Percentiles rank a stretch among this genome's conserved stretches.
These are phyloP conservation scores for Limonius californicus DNA, from an alignment of 1,140 invertebrate species.

Conservation along the genomic window DNA sequence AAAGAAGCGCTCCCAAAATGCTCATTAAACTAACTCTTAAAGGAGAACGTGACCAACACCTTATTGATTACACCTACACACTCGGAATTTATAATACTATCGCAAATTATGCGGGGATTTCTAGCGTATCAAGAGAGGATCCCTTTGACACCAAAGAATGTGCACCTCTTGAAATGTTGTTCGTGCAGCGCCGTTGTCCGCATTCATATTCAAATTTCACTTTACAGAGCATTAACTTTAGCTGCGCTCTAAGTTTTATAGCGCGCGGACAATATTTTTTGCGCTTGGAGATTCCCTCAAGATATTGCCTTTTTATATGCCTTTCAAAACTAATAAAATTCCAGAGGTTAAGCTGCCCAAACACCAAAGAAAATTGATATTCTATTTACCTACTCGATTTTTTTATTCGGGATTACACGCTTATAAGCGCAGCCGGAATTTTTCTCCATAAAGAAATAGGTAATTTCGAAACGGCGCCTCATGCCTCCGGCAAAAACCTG, in stretches of 20 bases:
- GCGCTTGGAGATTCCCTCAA: background rate
- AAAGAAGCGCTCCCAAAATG: slow-evolving; percentile 13
- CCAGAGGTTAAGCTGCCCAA: slow-evolving; percentile 1
- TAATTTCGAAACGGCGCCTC: background rate
- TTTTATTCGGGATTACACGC: background rate
- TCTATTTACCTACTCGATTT: background rate
- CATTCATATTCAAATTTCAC: slow-evolving; percentile 14
- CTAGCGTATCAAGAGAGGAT: background rate
- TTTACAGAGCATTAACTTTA: slow-evolving; percentile 14
- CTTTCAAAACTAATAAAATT: slow-evolving; percentile 12
- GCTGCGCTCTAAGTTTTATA: slow-evolving; percentile 10
- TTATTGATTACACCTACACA: slow-evolving; percentile 10
- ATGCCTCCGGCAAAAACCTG: too few relatives aligned
- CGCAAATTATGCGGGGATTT: slow-evolving; percentile 7
- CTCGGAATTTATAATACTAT: background rate
- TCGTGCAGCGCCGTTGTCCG: background rate
- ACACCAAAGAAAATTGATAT: slow-evolving; percentile 10
- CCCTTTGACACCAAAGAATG: slow-evolving; percentile 1
- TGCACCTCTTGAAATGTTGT: background rate
- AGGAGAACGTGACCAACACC: slow-evolving; percentile 11
- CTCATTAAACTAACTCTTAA: slow-evolving; percentile 14
- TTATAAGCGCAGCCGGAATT: background rate
- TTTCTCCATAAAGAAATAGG: background rate
- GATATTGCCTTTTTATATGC: slow-evolving; percentile 9
- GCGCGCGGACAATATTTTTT: slow-evolving; percentile 7